Evolutionary conservation across 2,888 invertebrate species (phyloP).

Genomic region (Brachypterus glaber): DNA sequence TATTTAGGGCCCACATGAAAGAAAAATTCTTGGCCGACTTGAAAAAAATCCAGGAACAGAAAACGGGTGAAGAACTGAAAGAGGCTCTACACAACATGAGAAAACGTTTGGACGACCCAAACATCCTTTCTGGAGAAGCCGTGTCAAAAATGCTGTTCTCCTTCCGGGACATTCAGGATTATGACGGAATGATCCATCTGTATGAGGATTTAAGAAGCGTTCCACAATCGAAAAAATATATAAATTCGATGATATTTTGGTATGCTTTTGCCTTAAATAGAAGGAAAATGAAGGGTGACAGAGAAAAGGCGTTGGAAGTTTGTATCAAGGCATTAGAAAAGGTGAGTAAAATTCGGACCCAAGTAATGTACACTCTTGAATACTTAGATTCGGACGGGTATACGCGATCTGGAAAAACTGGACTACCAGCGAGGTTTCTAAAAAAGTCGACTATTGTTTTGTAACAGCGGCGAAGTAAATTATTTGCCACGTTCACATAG

Average conservation of each 20-base stretch:
- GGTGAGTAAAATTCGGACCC: slow-evolving; percentile 25
- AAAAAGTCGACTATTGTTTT: too few relatives aligned
- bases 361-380: too few relatives aligned
- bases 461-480: too few relatives aligned
- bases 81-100: slow-evolving; percentile 82
- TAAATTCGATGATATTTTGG: slow-evolving; percentile 84
- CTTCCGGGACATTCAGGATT: slow-evolving; percentile 85
- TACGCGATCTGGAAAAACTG: too few relatives aligned
- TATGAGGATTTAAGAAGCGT: slow-evolving; percentile 88
- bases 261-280: slow-evolving; percentile 97
- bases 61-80: slow-evolving; percentile 71
- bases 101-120: slow-evolving; percentile 89
- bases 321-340: slow-evolving; percentile 82
- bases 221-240: slow-evolving; percentile 78
- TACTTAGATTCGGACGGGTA: background rate
- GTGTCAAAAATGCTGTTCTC: slow-evolving; percentile 90
- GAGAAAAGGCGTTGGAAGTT: slow-evolving; percentile 86
- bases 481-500: too few relatives aligned
- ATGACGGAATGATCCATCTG: slow-evolving; percentile 94
- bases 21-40: slow-evolving; percentile 94
- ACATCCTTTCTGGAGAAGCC: slow-evolving; percentile 91
- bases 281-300: slow-evolving; percentile 86
- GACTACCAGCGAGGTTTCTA: too few relatives aligned
- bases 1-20: slow-evolving; percentile 80
- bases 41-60: slow-evolving; percentile 81